A percentile compares a stretch with the other conserved stretches of the same genome.
Evolutionary conservation across 2,797 vertebrate species (phyloP).

Genomic region (Kryptopterus vitreolus): DNA sequence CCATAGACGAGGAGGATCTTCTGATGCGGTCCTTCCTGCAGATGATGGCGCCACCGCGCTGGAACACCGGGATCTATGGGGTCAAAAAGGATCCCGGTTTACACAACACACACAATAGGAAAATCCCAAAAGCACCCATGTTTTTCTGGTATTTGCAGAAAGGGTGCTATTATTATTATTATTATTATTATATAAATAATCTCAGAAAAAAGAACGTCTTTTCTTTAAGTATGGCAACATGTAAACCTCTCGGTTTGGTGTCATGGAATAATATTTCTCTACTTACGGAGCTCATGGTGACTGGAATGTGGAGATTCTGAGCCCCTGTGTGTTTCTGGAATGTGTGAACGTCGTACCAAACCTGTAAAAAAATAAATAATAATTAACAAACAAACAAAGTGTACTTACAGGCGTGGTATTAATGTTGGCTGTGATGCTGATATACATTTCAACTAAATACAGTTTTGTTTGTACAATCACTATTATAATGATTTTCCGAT

Average conservation of each 20-base stretch:
- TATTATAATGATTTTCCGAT: no score
- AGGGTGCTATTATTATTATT: not conserved
- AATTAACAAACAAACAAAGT: not conserved
- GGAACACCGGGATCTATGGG: constrained; percentile 85
- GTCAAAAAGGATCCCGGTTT: not conserved
- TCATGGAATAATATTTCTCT: no score
- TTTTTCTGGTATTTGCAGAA: not conserved
- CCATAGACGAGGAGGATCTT: constrained; percentile 86
- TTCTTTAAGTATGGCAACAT: no score
- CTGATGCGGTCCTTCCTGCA: constrained; percentile 83
- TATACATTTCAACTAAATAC: not conserved
- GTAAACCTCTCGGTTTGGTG: not conserved
- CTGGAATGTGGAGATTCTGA: constrained; percentile 85
- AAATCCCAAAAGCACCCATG: no score
- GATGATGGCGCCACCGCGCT: constrained; percentile 86
- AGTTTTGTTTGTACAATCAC: not conserved
- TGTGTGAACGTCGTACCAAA: constrained; percentile 86
- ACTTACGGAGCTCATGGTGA: constrained; percentile 86
- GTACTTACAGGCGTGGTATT: not conserved
- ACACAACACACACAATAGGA: not conserved
- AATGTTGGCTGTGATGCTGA: no score
- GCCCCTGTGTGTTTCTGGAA: constrained; percentile 84
- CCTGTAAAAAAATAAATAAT: constrained; percentile 63
- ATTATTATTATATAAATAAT: not conserved
- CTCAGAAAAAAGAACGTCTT: no score